Percentiles rank a stretch among this genome's conserved stretches.
These are phyloP conservation scores for Esox masquinongy DNA, from an alignment of 2,797 vertebrate species.

Conservation along the genomic window DNA sequence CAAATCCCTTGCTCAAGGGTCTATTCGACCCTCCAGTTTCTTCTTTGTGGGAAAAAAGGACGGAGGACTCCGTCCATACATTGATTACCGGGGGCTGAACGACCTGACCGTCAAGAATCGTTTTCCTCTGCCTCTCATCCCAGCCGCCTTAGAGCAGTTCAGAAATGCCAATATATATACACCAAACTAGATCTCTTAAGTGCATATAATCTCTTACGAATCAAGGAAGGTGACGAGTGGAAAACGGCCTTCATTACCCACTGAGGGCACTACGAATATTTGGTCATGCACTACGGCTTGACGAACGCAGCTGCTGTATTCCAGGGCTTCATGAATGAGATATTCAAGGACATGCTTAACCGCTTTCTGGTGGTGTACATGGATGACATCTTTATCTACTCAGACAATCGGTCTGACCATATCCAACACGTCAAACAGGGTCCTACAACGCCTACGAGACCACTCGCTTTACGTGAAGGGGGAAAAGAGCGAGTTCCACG, in stretches of 20 bases:
- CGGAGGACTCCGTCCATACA: not conserved
- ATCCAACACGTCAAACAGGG: too few relatives aligned
- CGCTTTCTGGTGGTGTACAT: not conserved
- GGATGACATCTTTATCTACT: not conserved
- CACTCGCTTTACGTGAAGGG: too few relatives aligned
- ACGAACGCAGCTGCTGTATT: too few relatives aligned
- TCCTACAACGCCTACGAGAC: too few relatives aligned
- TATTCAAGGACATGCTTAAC: not conserved
- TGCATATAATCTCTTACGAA: not conserved
- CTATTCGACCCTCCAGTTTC: not conserved
- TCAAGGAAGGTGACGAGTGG: not conserved
- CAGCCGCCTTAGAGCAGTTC: too few relatives aligned
- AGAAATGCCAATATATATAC: too few relatives aligned
- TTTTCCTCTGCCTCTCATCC: too few relatives aligned
- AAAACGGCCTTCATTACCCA: not conserved
- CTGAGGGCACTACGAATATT: not conserved
- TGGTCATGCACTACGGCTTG: not conserved
- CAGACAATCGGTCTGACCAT: too few relatives aligned
- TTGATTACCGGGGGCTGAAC: not conserved
- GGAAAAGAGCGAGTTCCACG: too few relatives aligned
- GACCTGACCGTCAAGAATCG: not conserved
- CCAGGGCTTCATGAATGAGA: too few relatives aligned
- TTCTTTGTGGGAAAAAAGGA: too few relatives aligned
- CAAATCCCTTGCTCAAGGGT: not conserved
- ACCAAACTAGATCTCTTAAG: too few relatives aligned